Base-by-base conservation (phyloP, 2,888 invertebrate genomes). In the Sarcophaga caerulescens region DNA sequence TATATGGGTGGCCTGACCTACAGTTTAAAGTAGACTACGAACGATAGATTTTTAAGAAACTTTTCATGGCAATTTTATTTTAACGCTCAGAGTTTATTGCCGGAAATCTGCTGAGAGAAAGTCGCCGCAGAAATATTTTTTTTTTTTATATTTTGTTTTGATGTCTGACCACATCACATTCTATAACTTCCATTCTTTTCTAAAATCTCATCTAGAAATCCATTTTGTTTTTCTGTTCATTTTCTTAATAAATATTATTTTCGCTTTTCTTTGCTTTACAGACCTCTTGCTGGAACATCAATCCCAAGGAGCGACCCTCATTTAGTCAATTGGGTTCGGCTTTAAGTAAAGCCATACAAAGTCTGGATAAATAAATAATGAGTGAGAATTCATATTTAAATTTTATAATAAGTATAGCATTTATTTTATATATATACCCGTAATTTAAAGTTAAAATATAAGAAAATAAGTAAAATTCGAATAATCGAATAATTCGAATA, bases 271-370 rank as follows among this genome's bases (percentile, higher is more conserved):
- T 35, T 84, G 35, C 2, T 2, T 87, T 70, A 77, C 83, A 93
- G 93, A 87, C 90, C 75, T 90, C 92, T 68, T 93, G 93, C 88
- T 93, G 93, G 93, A 90, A 89, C 80, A 75, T 87, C 59, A 92
- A 93, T 89, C 92, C 93, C 85, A 93, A 92, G 85, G 93, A 93
- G 84, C 90, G 93, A 84, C 93, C 93, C 47, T 93, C 93, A 76
- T 93, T 93, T 88, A 93, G 93, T 88, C 93, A 93, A 87, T 89
- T 93, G 79, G 92, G 92, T 74, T 89, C 93, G 73, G 93, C 93
- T 52, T 90, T 93, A 57, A 93, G 92, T 88, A 93, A 93, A 90
- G 92, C 93, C 85, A 93, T 93, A 90, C 92, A 92, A 92, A 89
- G 84, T 84, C 75, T 86, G 77, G 86, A 86, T 69, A 86, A 86